phyloP scores from a whole-genome alignment of 2,113 vertebrate species.

The Ivindomyrus marchei region DNA sequence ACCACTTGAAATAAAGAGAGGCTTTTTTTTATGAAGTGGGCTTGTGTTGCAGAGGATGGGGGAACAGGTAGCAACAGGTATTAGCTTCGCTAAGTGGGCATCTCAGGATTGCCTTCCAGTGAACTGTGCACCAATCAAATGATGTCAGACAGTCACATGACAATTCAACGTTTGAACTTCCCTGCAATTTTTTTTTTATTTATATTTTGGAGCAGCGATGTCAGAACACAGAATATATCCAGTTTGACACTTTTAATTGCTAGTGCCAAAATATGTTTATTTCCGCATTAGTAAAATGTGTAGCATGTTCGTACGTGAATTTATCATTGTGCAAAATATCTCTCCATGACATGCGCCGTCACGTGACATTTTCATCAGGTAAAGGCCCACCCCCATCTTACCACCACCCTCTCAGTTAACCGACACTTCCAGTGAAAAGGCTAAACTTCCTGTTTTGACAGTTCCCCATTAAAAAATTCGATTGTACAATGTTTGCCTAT shows the following conservation, averaged over 20 bases:
- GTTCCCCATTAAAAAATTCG: not conserved
- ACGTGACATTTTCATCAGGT: not conserved
- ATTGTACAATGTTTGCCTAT: slow-evolving; percentile 38
- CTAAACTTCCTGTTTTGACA: not conserved
- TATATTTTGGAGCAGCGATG: not conserved
- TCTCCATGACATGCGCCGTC: not conserved
- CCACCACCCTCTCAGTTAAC: slow-evolving; percentile 9
- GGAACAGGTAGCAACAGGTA: slow-evolving; percentile 35
- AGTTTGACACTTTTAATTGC: not conserved
- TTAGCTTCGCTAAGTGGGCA: slow-evolving; percentile 23
- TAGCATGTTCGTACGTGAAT: not conserved
- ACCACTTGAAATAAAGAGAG: not conserved
- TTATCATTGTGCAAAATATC: not conserved
- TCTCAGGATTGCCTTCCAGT: slow-evolving; percentile 26
- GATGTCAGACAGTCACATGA: not conserved
- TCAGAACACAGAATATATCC: not conserved
- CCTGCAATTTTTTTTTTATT: not conserved
- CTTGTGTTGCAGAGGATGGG: not conserved
- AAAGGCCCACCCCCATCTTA: not conserved
- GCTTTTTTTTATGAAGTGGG: not conserved
- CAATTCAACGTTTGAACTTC: not conserved
- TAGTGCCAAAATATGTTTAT: not conserved
- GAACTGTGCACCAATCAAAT: slow-evolving; percentile 33
- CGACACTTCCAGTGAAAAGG: slow-evolving; percentile 28
- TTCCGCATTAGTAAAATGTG: not conserved